Conservation (phyloP, 2,888 invertebrate species). For the Trachelus iudaicus region DNA sequence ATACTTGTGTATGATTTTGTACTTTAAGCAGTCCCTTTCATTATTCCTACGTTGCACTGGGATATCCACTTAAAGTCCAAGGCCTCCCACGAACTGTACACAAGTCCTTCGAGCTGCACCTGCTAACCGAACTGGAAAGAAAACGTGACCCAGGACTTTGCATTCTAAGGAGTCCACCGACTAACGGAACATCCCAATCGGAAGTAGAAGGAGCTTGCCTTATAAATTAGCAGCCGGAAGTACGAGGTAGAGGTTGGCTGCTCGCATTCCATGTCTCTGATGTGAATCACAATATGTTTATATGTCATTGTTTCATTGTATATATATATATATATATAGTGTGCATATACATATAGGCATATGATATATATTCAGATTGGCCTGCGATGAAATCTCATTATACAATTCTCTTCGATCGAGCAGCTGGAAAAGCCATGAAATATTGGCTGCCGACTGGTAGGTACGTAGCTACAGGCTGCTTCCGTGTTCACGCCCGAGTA, state of each 20-base stretch:
- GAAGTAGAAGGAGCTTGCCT: not conserved
- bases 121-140: not conserved
- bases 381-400: not conserved
- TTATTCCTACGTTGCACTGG: not conserved
- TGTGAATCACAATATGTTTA: not conserved
- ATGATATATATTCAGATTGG: not conserved
- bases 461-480: constrained; percentile 34
- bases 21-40: not conserved
- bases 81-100: not conserved
- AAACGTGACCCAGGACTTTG: not conserved
- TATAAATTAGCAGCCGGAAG: not conserved
- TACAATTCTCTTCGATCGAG: not conserved
- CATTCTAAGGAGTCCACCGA: not conserved
- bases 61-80: not conserved
- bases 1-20: not conserved
- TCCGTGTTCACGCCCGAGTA: constrained; percentile 46
- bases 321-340: too few relatives aligned
- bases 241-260: not conserved
- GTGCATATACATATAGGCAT: too few relatives aligned
- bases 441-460: not conserved
- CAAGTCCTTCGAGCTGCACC: not conserved
- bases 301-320: too few relatives aligned
- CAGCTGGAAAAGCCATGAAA: not conserved
- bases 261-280: not conserved
- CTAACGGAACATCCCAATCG: not conserved